Evolutionary conservation across 2,797 vertebrate genomes (phyloP).

Genomic region (Danio tinwini): DNA sequence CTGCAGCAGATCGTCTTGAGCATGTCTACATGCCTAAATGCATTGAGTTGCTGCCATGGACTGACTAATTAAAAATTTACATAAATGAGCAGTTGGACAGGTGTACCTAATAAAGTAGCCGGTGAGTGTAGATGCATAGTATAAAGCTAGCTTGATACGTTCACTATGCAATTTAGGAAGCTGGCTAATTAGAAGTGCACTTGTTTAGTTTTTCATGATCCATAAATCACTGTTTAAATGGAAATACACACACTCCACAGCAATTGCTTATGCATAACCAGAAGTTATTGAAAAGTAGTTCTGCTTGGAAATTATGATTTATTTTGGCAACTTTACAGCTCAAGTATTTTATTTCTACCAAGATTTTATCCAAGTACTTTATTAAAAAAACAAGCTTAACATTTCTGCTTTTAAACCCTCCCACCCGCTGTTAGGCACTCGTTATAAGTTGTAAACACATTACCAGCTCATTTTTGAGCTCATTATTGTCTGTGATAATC

Average conservation of each 20-base stretch:
- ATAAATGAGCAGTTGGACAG: no score
- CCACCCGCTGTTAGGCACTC: not conserved
- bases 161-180: not conserved
- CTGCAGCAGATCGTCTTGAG: no score
- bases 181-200: not conserved
- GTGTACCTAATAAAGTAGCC: no score
- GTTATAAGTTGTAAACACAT: conserved; percentile 9
- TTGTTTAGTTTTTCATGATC: not conserved
- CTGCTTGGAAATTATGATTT: not conserved
- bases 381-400: not conserved
- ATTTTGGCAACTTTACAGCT: not conserved
- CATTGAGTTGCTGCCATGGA: no score
- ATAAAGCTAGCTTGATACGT: no score
- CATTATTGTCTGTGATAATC: conserved; percentile 13
- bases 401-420: conserved; percentile 9
- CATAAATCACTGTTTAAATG: not conserved
- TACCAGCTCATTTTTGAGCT: not conserved
- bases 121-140: no score
- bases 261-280: not conserved
- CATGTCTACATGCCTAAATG: no score
- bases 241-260: not conserved
- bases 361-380: not conserved
- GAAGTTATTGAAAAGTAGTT: not conserved
- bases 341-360: conserved; percentile 1
- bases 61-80: no score